A percentile compares a stretch with the other conserved stretches of the same genome.
Conservation (phyloP, 1,140 invertebrate genomes). For the Drosophila pachea region DNA sequence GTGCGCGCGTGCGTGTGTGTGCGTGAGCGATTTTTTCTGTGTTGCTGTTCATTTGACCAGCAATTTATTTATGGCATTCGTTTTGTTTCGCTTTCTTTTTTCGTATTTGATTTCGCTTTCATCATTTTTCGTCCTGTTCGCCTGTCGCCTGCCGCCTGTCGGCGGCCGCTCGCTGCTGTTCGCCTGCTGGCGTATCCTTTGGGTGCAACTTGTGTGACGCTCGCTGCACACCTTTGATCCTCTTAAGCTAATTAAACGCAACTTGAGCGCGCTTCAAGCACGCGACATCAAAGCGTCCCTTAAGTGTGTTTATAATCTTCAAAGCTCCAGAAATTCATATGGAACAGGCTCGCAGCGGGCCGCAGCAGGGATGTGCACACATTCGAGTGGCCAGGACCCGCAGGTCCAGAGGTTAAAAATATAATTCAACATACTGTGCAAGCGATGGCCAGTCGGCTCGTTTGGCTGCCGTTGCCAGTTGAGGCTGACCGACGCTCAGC, state of each 20-base stretch:
- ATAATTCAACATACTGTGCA: neutral
- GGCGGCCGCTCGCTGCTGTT: constrained; percentile 64
- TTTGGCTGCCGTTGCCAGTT: neutral
- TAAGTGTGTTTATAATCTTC: constrained; percentile 76
- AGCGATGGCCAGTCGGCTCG: neutral
- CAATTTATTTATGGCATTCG: constrained; percentile 71
- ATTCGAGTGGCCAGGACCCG: constrained; percentile 14
- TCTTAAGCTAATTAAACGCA: constrained; percentile 65
- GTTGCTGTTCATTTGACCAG: constrained; percentile 57
- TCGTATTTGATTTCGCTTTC: neutral
- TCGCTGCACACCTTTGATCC: constrained; percentile 63
- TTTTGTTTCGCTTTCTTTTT: constrained; percentile 6
- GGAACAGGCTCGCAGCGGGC: constrained; percentile 56
- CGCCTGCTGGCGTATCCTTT: constrained; percentile 76
- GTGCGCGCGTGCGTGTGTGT: constrained; percentile 21
- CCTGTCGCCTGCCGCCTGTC: constrained; percentile 45
- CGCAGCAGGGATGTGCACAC: constrained; percentile 38
- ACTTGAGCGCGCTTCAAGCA: constrained; percentile 60
- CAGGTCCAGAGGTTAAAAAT: constrained; percentile 19
- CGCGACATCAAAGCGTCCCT: constrained; percentile 73
- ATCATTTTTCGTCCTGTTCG: constrained; percentile 1
- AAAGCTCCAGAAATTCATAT: constrained; percentile 78
- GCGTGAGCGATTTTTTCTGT: constrained; percentile 8
- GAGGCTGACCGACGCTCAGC: too few species aligned
- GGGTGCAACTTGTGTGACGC: constrained; percentile 71